Evolutionary conservation across 2,113 vertebrate genomes (phyloP).

Genomic region (Anguilla japonica): DNA sequence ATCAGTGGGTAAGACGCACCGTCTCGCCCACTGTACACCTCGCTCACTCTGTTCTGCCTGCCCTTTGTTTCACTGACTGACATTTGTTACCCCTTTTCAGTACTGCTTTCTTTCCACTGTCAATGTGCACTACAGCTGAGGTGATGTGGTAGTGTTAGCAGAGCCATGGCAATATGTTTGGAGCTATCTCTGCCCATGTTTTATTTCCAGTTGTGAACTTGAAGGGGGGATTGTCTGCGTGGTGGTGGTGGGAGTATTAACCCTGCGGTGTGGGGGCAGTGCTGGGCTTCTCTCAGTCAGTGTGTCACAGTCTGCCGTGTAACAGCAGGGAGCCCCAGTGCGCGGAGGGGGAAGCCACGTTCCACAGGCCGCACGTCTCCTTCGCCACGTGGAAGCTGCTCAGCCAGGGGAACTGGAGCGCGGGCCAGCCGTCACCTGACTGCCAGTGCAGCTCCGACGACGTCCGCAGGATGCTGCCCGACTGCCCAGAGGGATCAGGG

Average conservation of each 20-base stretch:
- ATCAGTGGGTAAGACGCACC: slow-evolving; percentile 51
- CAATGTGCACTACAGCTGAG: too few species aligned
- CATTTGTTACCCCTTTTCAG: too few species aligned
- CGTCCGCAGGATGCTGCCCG: slow-evolving; percentile 76
- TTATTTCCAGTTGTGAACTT: too few species aligned
- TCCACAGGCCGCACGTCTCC: slow-evolving; percentile 57
- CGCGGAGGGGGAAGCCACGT: slow-evolving; percentile 32
- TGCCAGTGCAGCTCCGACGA: slow-evolving; percentile 78
- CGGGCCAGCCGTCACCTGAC: slow-evolving; percentile 58
- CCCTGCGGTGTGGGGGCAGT: not conserved
- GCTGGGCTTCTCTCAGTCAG: not conserved
- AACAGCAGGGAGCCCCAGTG: slow-evolving; percentile 49
- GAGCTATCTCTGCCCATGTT: too few species aligned
- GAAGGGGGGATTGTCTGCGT: not conserved
- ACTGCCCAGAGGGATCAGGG: slow-evolving; percentile 77
- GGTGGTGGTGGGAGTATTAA: not conserved
- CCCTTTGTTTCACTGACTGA: too few species aligned
- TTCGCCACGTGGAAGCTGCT: slow-evolving; percentile 57
- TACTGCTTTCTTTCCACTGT: too few species aligned
- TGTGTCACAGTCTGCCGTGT: not conserved
- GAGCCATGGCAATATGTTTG: too few species aligned
- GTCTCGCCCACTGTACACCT: not conserved
- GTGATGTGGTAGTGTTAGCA: too few species aligned
- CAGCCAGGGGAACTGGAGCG: slow-evolving; percentile 73
- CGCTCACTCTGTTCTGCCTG: not conserved